Evolutionary conservation across 2,113 vertebrate genomes (phyloP).

Genomic region (Barbus barbus): DNA sequence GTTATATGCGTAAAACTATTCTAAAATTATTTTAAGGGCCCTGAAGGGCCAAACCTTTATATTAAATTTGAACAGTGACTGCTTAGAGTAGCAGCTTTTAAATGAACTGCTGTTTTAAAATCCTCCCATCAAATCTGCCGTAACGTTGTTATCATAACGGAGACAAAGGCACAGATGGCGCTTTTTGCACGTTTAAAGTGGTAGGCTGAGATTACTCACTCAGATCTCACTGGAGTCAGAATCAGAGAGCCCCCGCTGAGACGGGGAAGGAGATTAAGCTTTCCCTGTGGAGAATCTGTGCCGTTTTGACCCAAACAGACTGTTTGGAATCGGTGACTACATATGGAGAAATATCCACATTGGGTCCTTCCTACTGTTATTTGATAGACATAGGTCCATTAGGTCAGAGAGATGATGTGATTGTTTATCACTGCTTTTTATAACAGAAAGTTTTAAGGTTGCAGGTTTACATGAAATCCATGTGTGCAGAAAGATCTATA

Average conservation of each 20-base stretch:
- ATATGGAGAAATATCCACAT: background rate
- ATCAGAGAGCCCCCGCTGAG: slow-evolving; percentile 16
- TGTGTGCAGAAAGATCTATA: too few species aligned
- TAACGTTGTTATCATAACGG: slow-evolving; percentile 17
- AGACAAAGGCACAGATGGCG: slow-evolving; percentile 26
- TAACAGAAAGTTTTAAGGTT: background rate
- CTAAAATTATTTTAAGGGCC: background rate
- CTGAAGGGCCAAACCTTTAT: background rate
- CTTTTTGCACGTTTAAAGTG: slow-evolving; percentile 31
- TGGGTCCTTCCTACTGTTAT: background rate
- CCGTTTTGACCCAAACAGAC: slow-evolving; percentile 27
- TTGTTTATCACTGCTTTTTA: background rate
- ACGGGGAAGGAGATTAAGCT: slow-evolving; percentile 25
- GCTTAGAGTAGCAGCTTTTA: background rate
- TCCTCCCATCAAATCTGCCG: background rate
- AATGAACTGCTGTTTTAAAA: slow-evolving; percentile 8
- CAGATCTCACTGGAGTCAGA: slow-evolving; percentile 26
- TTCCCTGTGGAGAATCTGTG: slow-evolving; percentile 35
- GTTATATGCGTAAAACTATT: background rate
- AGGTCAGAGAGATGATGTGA: background rate
- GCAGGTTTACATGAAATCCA: background rate
- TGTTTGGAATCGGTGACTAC: background rate
- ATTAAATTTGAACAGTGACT: background rate
- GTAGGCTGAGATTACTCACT: slow-evolving; percentile 20
- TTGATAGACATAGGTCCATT: background rate